phyloP scores from a whole-genome alignment of 1,140 invertebrate genomes.

The Leptopilina clavipes region DNA sequence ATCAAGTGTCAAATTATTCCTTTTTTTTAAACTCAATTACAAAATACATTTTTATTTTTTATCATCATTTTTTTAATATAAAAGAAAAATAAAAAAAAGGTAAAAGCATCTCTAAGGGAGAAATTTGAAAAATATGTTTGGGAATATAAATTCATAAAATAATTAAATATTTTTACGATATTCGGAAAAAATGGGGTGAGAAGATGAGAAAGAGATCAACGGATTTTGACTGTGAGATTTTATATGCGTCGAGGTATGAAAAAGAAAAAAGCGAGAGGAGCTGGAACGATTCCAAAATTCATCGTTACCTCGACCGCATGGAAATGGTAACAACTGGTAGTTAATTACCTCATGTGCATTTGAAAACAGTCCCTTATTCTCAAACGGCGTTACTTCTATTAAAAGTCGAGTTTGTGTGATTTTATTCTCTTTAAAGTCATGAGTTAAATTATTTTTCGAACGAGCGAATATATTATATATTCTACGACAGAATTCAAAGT shows the following conservation, averaged over 20 bases:
- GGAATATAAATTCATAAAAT: too few species aligned
- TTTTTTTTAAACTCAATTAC: too few species aligned
- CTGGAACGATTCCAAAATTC: constrained; percentile 60
- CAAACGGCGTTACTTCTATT: constrained; percentile 41
- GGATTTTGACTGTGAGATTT: too few species aligned
- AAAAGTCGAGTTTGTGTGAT: constrained; percentile 9
- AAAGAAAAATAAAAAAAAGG: too few species aligned
- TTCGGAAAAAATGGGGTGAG: too few species aligned
- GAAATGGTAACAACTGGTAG: constrained; percentile 47
- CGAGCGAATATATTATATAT: neutral
- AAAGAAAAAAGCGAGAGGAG: constrained; percentile 30
- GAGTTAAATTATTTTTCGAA: neutral
- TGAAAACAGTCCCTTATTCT: constrained; percentile 43
- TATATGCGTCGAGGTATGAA: constrained; percentile 22
- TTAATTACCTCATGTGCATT: constrained; percentile 60
- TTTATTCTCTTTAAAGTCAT: constrained; percentile 31
- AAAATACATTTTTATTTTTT: too few species aligned
- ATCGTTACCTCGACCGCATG: constrained; percentile 46
- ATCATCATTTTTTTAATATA: too few species aligned
- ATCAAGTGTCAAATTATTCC: too few species aligned
- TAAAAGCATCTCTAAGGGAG: too few species aligned
- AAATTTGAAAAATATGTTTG: too few species aligned
- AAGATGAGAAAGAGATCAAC: too few species aligned
- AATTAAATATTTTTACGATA: too few species aligned
- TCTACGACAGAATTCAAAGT: neutral